Evolutionary conservation across 2,888 invertebrate species (phyloP).

Genomic region (Harmothoe impar): DNA sequence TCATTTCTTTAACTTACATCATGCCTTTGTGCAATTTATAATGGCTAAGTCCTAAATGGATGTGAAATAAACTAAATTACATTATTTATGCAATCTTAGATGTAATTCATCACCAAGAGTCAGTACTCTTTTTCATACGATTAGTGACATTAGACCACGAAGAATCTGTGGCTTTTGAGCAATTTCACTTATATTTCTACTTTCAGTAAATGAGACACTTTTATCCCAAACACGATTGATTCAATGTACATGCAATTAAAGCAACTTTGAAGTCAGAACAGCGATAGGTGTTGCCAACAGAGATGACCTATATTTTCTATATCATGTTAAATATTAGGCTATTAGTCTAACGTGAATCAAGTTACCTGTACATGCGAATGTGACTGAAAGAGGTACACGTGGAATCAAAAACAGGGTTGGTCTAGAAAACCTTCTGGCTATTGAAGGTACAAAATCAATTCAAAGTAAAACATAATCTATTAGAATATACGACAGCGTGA

Average conservation of each 20-base stretch:
- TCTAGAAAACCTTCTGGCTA: too few species aligned
- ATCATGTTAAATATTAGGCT: neutral
- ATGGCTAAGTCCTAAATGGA: constrained; percentile 7
- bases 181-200: too few species aligned
- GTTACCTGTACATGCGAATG: constrained; percentile 30
- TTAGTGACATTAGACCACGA: too few species aligned
- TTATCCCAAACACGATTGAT: neutral
- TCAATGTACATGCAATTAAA: neutral
- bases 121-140: too few species aligned
- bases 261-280: neutral
- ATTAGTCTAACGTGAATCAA: neutral
- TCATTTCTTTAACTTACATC: neutral
- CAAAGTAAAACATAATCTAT: too few species aligned
- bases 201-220: too few species aligned
- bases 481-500: too few species aligned
- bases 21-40: neutral
- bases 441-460: too few species aligned
- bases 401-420: neutral
- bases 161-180: too few species aligned
- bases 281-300: too few species aligned
- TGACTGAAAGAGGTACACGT: constrained; percentile 14
- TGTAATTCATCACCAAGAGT: neutral
- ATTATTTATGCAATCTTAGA: neutral
- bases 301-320: too few species aligned
- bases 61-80: neutral